These are phyloP conservation scores for Platycnemis pennipes DNA, from an alignment of 2,888 invertebrate species.

Conservation along the genomic window DNA sequence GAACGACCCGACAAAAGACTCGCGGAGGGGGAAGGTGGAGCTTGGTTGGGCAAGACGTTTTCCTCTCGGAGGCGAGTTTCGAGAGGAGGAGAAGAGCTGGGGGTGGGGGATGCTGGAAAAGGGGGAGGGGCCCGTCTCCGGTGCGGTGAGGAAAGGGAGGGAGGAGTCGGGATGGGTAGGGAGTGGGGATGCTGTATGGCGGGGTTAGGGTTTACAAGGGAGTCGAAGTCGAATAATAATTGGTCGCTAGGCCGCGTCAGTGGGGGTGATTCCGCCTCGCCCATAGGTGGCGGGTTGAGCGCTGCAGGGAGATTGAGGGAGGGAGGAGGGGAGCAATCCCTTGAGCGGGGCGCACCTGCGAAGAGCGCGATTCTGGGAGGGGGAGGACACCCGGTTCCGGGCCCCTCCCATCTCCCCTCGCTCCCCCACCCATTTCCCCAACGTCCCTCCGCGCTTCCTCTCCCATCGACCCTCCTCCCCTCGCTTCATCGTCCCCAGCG, in stretches of 20 bases:
- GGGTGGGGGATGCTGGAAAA: not conserved
- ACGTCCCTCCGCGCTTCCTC: not conserved
- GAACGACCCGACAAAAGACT: not conserved
- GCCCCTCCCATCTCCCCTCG: not conserved
- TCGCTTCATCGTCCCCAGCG: not conserved
- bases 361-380: not conserved
- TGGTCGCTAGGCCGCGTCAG: not conserved
- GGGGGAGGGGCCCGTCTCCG: not conserved
- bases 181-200: not conserved
- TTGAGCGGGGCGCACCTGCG: not conserved
- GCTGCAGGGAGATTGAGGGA: not conserved
- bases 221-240: not conserved
- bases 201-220: not conserved
- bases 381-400: not conserved
- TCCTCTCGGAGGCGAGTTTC: not conserved
- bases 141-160: not conserved
- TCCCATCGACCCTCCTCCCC: not conserved
- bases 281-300: slow-evolving; percentile 21
- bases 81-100: not conserved
- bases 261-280: not conserved
- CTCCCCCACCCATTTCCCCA: not conserved
- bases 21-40: no score
- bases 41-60: slow-evolving; percentile 21
- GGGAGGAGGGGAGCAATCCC: not conserved
- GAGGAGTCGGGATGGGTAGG: not conserved